Evolutionary conservation across 2,113 vertebrate genomes (phyloP).

Genomic region (Oxyruncus cristatus): DNA sequence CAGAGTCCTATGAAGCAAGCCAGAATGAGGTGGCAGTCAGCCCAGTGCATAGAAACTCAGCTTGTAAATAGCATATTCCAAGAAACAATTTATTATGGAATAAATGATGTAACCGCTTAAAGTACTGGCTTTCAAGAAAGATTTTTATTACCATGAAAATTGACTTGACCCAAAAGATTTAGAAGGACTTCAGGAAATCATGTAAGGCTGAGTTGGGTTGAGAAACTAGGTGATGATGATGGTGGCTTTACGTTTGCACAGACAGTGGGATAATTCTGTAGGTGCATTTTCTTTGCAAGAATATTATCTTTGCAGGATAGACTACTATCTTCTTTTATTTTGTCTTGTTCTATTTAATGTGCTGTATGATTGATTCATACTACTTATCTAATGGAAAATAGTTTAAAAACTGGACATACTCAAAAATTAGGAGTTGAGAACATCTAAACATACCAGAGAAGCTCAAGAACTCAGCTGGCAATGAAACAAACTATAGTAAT

Average conservation of each 20-base stretch:
- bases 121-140: neutral
- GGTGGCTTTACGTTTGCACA: neutral
- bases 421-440: conserved; percentile 46
- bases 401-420: neutral
- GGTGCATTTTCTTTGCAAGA: neutral
- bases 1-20: neutral
- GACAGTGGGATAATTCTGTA: neutral
- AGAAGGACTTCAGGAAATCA: neutral
- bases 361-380: conserved; percentile 19
- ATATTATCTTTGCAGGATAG: neutral
- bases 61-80: conserved; percentile 25
- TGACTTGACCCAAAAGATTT: neutral
- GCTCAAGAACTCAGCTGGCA: neutral
- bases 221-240: neutral
- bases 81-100: conserved; percentile 31
- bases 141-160: neutral
- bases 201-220: neutral
- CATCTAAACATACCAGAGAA: conserved; percentile 32
- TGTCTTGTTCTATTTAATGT: neutral
- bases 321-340: neutral
- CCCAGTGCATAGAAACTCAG: conserved; percentile 6
- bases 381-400: conserved; percentile 26
- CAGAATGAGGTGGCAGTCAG: conserved; percentile 26
- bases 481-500: neutral
- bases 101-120: conserved; percentile 4